Conservation (phyloP, 2,888 invertebrate genomes). For the Pseudoips prasinana region DNA sequence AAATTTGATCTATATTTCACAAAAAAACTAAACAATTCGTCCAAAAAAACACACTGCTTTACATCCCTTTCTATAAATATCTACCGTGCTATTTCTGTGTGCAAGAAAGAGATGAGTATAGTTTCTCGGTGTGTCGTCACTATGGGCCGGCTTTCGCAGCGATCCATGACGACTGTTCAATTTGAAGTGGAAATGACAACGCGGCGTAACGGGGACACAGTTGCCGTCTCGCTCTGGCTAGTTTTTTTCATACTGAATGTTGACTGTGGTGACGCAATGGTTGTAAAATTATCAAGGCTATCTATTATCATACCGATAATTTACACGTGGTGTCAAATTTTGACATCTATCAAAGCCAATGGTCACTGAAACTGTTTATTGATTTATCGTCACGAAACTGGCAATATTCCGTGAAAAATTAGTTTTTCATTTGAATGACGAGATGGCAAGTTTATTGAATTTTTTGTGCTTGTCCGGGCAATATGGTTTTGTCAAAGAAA, state of each 20-base stretch:
- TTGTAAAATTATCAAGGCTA: constrained; percentile 52
- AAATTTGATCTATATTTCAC: constrained; percentile 76
- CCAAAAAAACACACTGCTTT: constrained; percentile 46
- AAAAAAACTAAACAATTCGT: constrained; percentile 64
- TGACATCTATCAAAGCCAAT: constrained; percentile 18
- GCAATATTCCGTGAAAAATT: constrained; percentile 2
- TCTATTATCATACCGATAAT: constrained; percentile 43
- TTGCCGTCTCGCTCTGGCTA: constrained; percentile 55
- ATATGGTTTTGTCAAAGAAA: not conserved
- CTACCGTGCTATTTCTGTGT: constrained; percentile 8
- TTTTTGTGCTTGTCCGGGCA: too few relatives aligned
- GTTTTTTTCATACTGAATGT: constrained; percentile 54
- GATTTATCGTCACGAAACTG: constrained; percentile 1
- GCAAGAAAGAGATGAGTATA: constrained; percentile 51
- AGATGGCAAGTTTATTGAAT: too few relatives aligned
- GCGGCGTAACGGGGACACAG: constrained; percentile 33
- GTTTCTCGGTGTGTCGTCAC: constrained; percentile 38
- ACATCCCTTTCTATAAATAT: constrained; percentile 42
- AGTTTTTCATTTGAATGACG: not conserved
- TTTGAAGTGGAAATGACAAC: constrained; percentile 70
- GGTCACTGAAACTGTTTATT: constrained; percentile 10
- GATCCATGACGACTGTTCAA: constrained; percentile 70
- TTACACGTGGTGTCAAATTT: constrained; percentile 36
- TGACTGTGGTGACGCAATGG: constrained; percentile 59
- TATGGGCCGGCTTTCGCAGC: constrained; percentile 73